Base-by-base conservation (phyloP, 2,113 vertebrate genomes). In the Odocoileus hemionus region DNA sequence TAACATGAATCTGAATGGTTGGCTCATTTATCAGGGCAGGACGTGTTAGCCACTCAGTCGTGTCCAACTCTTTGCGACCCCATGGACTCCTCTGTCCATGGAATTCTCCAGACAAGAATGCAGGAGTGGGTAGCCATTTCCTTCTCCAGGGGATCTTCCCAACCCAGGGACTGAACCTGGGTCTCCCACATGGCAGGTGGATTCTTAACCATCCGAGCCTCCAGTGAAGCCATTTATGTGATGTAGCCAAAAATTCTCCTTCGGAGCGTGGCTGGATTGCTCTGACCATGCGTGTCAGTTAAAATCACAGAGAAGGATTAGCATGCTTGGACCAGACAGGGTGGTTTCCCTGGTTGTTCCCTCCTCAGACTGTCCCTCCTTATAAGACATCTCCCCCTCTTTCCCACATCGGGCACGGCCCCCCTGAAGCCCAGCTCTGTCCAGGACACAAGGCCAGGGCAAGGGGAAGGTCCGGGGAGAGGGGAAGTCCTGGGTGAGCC, bases 341-440 rank as follows among this genome's bases (percentile, higher is more conserved):
- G 25, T 26, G 7, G 12, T 14, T 47, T 15, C 26, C n/a, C 28
- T 7, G 1, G 16, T 39, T 23, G 21, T 58, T 83, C n/a, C 28
- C 10, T 54, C 28, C 26, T 14, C 12, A 47, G 6, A 23, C 13
- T 55, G 17, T 33, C 36, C 54, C 60, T 67, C 0, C 39, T 33
- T 43, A 0, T 1, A 33, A 54, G 52, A 33, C 50, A 14, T 12
- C 4, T 28, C 1, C 16, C 16, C 15, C 3, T 36, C 6, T 6
- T 0, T 1, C 0, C 5, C 19, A 6, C 10, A 1, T 1, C 25
- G 26, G 39, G 67, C 11, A 5, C 28, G 50, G 78, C 19, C 45
- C 17, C 17, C 3, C 2, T 36, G 25, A n/a, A 70, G 78, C 55
- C 36, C n/a, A 28, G 5, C 64, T n/a, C 23, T 21, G 52, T 26